Evolutionary conservation across 2,113 vertebrate species (phyloP).

Genomic region (Dryoscopus gambensis): DNA sequence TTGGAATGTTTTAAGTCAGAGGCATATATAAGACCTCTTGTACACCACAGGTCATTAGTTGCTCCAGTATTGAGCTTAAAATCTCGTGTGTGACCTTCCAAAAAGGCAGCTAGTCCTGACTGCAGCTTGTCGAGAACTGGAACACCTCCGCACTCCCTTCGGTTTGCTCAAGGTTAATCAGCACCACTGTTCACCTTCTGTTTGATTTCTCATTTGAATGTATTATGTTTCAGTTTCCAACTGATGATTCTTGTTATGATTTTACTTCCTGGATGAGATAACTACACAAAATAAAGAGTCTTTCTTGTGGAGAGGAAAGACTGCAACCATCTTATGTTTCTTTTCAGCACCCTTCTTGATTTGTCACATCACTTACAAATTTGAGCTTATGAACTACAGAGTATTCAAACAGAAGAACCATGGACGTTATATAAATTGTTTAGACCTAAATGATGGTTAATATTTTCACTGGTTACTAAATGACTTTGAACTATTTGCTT

Average conservation of each 20-base stretch:
- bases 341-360: neutral
- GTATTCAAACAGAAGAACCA: neutral
- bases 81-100: neutral
- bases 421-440: neutral
- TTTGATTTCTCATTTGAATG: conserved; percentile 47
- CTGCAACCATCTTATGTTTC: neutral
- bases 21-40: neutral
- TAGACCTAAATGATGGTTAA: neutral
- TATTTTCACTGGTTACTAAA: neutral
- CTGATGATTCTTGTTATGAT: neutral
- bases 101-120: neutral
- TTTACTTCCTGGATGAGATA: neutral
- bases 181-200: neutral
- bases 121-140: neutral
- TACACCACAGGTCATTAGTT: neutral
- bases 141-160: neutral
- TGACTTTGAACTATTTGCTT: neutral
- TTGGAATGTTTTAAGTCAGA: neutral
- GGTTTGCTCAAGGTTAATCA: conserved; percentile 44
- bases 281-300: neutral
- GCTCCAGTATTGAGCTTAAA: neutral
- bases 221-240: conserved; percentile 15
- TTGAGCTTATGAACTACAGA: neutral
- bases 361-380: neutral
- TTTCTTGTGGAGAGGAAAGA: neutral